A percentile compares a stretch with the other conserved stretches of the same genome.
phyloP scores from a whole-genome alignment of 2,797 vertebrate genomes.

The Atherinosoma microstoma region DNA sequence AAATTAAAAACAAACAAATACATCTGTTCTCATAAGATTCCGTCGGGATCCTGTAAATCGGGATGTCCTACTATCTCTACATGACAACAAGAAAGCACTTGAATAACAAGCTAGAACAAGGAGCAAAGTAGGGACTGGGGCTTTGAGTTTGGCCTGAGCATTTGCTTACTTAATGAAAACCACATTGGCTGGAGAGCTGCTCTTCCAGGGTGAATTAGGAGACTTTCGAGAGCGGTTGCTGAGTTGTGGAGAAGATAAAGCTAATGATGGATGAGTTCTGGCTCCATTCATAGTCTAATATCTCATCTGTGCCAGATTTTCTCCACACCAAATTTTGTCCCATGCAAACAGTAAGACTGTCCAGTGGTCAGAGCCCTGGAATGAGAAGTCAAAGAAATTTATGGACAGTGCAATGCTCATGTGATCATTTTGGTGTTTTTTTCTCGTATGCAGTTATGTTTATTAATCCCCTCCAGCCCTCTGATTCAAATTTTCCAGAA shows the following conservation, averaged over 20 bases:
- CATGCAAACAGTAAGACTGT: slow-evolving; percentile 58
- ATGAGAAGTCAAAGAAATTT: slow-evolving; percentile 54
- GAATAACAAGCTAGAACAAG: slow-evolving; percentile 41
- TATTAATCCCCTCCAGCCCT: slow-evolving; percentile 62
- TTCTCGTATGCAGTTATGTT: slow-evolving; percentile 59
- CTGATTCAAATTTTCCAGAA: slow-evolving; percentile 69
- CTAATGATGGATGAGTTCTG: slow-evolving; percentile 78
- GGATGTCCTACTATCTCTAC: slow-evolving; percentile 3
- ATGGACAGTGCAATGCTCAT: slow-evolving; percentile 52
- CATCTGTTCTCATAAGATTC: not conserved
- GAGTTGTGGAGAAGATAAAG: slow-evolving; percentile 65
- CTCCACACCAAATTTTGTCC: slow-evolving; percentile 57
- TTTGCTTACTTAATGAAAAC: slow-evolving; percentile 76
- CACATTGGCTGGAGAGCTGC: slow-evolving; percentile 65
- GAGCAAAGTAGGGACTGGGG: slow-evolving; percentile 43
- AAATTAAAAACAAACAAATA: slow-evolving; percentile 9
- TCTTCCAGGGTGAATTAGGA: slow-evolving; percentile 67
- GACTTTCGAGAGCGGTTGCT: slow-evolving; percentile 66
- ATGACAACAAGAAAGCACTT: slow-evolving; percentile 34
- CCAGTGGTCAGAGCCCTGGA: slow-evolving; percentile 46
- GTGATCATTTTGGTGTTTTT: slow-evolving; percentile 48
- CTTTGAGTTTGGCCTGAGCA: slow-evolving; percentile 47
- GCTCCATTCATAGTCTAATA: slow-evolving; percentile 59
- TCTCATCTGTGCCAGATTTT: slow-evolving; percentile 62
- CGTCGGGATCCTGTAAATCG: slow-evolving; percentile 26